These are phyloP conservation scores for Microcebus lehilahytsara DNA, from an alignment of 2,113 vertebrate genomes.

Conservation along the genomic window DNA sequence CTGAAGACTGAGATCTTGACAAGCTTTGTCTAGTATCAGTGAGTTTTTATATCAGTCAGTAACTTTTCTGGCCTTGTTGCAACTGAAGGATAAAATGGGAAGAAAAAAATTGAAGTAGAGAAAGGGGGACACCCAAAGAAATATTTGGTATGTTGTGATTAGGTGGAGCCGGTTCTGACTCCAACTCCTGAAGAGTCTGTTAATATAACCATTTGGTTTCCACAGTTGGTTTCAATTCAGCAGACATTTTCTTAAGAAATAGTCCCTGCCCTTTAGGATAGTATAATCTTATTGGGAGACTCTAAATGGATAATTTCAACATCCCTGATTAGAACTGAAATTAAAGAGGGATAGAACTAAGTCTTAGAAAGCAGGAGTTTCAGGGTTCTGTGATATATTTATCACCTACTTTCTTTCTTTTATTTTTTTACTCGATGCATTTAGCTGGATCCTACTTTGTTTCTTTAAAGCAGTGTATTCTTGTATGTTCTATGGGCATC, in stretches of 20 bases:
- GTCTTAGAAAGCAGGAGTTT: background rate
- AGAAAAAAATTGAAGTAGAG: background rate
- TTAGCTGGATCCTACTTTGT: background rate
- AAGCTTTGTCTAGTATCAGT: background rate
- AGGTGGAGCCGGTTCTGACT: background rate
- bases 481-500: background rate
- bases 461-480: background rate
- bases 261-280: background rate
- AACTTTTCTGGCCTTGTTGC: constrained; percentile 6
- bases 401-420: background rate
- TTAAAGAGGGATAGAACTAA: background rate
- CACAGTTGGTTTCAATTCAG: background rate
- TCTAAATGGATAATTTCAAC: background rate
- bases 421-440: too few species aligned
- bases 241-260: constrained; percentile 11
- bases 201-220: background rate
- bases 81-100: background rate
- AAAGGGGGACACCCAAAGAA: background rate
- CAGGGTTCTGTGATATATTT: background rate
- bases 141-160: background rate
- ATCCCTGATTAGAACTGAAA: background rate
- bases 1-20: background rate
- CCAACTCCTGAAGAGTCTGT: background rate
- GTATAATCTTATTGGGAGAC: background rate
- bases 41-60: background rate